phyloP scores from a whole-genome alignment of 1,140 invertebrate species.

The Cotesia typhae region DNA sequence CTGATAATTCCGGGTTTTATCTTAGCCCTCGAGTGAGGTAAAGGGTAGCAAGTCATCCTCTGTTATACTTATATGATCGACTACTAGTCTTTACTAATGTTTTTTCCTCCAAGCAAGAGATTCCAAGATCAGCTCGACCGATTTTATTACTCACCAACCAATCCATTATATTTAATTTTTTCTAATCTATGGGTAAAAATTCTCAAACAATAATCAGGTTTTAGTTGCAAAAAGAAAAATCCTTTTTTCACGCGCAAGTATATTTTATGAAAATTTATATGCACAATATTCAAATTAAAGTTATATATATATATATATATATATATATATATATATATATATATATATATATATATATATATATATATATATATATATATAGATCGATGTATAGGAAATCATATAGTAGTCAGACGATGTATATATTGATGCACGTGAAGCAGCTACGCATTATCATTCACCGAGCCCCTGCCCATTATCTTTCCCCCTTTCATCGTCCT shows the following conservation, averaged over 20 bases:
- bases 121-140: slow-evolving; percentile 41
- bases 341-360: not conserved
- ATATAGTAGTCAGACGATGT: not conserved
- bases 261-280: too few relatives aligned
- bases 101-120: slow-evolving; percentile 27
- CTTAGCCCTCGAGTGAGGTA: slow-evolving; percentile 42
- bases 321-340: too few relatives aligned
- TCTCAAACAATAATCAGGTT: too few relatives aligned
- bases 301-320: too few relatives aligned
- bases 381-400: not conserved
- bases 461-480: slow-evolving; percentile 49
- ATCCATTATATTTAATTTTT: not conserved
- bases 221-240: too few relatives aligned
- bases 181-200: too few relatives aligned
- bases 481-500: slow-evolving; percentile 43
- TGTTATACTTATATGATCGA: slow-evolving; percentile 34
- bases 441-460: slow-evolving; percentile 51
- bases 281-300: too few relatives aligned
- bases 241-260: too few relatives aligned
- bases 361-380: not conserved
- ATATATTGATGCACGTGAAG: slow-evolving; percentile 25
- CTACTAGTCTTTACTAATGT: slow-evolving; percentile 60
- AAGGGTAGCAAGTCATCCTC: slow-evolving; percentile 39
- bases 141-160: slow-evolving; percentile 44
- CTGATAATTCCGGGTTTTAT: slow-evolving; percentile 61